Evolutionary conservation across 2,797 vertebrate genomes (phyloP).

Genomic region (Luscinia megarhynchos): DNA sequence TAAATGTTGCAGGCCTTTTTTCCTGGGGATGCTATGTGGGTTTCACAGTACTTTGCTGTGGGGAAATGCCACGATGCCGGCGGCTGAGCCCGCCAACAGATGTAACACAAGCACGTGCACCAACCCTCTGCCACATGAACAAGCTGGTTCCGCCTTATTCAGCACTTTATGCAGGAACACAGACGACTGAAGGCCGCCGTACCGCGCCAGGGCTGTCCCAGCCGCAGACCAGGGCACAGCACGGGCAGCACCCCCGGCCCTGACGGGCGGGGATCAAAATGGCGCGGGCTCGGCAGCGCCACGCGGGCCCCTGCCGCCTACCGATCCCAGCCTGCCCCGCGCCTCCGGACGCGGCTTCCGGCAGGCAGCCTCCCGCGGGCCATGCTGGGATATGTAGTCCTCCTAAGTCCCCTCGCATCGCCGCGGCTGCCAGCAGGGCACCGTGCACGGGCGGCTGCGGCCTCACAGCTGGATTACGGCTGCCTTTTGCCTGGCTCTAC

Average conservation of each 20-base stretch:
- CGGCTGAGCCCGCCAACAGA: rapidly evolving
- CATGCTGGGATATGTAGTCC: neutral
- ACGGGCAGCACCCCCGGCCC: rapidly evolving
- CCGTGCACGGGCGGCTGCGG: no score
- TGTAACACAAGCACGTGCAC: rapidly evolving
- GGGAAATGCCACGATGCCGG: rapidly evolving
- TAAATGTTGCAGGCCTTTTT: rapidly evolving
- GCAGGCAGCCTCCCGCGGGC: rapidly evolving
- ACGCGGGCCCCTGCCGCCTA: neutral
- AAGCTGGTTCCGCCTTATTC: rapidly evolving
- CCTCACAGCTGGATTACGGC: neutral
- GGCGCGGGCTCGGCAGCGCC: neutral
- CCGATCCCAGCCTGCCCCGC: neutral
- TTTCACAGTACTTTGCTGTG: neutral
- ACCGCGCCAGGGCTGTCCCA: rapidly evolving
- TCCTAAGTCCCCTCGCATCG: rapidly evolving
- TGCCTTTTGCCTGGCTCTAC: neutral
- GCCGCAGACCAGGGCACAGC: no score
- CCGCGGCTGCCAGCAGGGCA: no score
- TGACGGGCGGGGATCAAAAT: neutral
- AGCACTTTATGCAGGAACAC: rapidly evolving
- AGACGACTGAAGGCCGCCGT: rapidly evolving
- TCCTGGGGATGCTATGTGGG: rapidly evolving
- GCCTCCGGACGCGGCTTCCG: neutral
- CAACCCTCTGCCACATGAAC: rapidly evolving